phyloP scores from a whole-genome alignment of 2,888 invertebrate species.

The Limnephilus lunatus region DNA sequence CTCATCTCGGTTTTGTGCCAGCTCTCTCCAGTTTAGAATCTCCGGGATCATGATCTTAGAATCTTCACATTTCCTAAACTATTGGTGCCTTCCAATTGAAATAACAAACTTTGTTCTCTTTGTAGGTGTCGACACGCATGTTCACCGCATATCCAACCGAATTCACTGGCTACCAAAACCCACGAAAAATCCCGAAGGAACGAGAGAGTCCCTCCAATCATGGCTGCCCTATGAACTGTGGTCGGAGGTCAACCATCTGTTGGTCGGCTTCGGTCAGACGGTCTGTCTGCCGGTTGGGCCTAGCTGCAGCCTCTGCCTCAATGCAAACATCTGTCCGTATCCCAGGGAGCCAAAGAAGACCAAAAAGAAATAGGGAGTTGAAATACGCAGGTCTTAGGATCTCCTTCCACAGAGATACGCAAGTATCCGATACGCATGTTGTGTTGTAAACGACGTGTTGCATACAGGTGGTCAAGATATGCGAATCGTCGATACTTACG shows the following conservation, averaged over 20 bases:
- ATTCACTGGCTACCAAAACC: constrained; percentile 88
- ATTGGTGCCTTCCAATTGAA: neutral
- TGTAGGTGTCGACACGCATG: constrained; percentile 96
- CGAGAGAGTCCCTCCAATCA: constrained; percentile 87
- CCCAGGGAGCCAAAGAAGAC: constrained; percentile 71
- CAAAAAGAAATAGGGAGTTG: constrained; percentile 65
- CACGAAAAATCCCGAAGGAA: constrained; percentile 92
- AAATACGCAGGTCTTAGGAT: neutral
- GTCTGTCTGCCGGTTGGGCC: constrained; percentile 91
- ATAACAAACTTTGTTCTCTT: constrained; percentile 58
- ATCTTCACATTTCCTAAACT: too few relatives aligned
- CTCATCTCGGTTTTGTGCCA: too few relatives aligned
- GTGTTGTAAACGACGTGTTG: neutral
- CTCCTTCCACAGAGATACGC: too few relatives aligned
- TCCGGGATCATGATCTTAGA: too few relatives aligned
- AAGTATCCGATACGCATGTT: neutral
- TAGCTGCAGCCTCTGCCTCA: constrained; percentile 89
- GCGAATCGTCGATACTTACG: too few relatives aligned
- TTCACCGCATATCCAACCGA: constrained; percentile 95
- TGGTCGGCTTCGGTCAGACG: constrained; percentile 99
- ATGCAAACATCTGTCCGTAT: constrained; percentile 88
- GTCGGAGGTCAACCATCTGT: constrained; percentile 91
- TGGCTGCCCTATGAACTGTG: constrained; percentile 93
- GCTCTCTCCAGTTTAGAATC: too few relatives aligned
- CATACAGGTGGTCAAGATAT: too few relatives aligned